Percentiles rank a stretch among this genome's conserved stretches.
Evolutionary conservation across 2,113 vertebrate genomes (phyloP).

Genomic region (Gobio gobio): DNA sequence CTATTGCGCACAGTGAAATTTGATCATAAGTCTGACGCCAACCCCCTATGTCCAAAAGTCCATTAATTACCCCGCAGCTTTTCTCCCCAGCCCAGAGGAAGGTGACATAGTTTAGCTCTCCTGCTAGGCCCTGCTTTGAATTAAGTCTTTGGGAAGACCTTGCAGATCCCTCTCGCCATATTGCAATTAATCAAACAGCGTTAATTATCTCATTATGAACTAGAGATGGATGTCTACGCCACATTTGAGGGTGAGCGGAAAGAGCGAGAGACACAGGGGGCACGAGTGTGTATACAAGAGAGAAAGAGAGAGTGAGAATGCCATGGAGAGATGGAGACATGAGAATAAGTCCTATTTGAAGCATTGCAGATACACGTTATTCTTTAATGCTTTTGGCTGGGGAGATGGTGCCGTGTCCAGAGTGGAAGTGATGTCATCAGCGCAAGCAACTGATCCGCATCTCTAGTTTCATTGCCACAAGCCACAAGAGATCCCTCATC

Average conservation of each 20-base stretch:
- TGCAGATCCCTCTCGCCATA: slow-evolving; percentile 65
- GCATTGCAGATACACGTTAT: background rate
- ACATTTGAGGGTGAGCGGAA: slow-evolving; percentile 48
- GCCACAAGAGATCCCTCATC: slow-evolving; percentile 75
- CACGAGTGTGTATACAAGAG: slow-evolving; percentile 36
- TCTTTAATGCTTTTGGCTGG: background rate
- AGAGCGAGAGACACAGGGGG: slow-evolving; percentile 1
- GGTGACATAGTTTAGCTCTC: slow-evolving; percentile 63
- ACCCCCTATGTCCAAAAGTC: slow-evolving; percentile 40
- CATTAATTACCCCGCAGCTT: slow-evolving; percentile 31
- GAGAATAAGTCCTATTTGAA: background rate
- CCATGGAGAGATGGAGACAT: slow-evolving; percentile 26
- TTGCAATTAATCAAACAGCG: slow-evolving; percentile 69
- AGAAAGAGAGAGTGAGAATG: slow-evolving; percentile 31
- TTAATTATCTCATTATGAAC: slow-evolving; percentile 72
- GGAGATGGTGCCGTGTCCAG: background rate
- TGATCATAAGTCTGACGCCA: slow-evolving; percentile 41
- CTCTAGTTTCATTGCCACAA: slow-evolving; percentile 58
- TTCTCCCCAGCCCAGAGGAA: slow-evolving; percentile 51
- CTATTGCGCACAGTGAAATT: slow-evolving; percentile 26
- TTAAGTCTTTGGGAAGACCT: slow-evolving; percentile 64
- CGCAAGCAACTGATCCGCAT: slow-evolving; percentile 63
- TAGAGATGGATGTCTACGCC: slow-evolving; percentile 56
- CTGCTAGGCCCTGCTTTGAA: slow-evolving; percentile 62
- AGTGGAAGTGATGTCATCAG: slow-evolving; percentile 28